Conservation (phyloP, 2,888 invertebrate genomes). For the Macroteleia sp. region DNA sequence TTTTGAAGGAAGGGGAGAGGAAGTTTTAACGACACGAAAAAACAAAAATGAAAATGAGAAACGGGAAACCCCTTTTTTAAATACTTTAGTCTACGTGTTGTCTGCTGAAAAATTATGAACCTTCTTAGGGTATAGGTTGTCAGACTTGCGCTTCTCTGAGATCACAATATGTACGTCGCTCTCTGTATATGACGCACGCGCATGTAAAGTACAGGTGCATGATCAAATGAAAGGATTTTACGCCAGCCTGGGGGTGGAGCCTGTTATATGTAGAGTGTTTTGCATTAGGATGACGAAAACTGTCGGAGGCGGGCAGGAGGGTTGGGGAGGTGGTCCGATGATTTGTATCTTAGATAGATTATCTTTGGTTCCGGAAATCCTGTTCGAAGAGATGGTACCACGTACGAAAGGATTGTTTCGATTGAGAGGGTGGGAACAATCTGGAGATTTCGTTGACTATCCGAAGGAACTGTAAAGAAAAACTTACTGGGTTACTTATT, state of each 20-base stretch:
- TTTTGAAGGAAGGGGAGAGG: slow-evolving; percentile 15
- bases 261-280: slow-evolving; percentile 47
- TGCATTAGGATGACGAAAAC: slow-evolving; percentile 47
- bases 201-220: slow-evolving; percentile 58
- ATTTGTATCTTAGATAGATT: slow-evolving; percentile 16
- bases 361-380: slow-evolving; percentile 17
- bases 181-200: slow-evolving; percentile 53
- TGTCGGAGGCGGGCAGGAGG: slow-evolving; percentile 11
- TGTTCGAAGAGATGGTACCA: slow-evolving; percentile 17
- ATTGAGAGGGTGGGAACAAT: not conserved
- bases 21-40: too few species aligned
- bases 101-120: not conserved
- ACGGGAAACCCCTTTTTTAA: too few species aligned
- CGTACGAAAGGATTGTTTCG: not conserved
- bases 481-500: too few species aligned
- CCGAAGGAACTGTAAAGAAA: too few species aligned
- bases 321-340: slow-evolving; percentile 13
- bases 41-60: too few species aligned
- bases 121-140: too few species aligned
- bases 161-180: slow-evolving; percentile 17
- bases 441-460: not conserved
- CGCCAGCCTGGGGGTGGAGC: slow-evolving; percentile 62
- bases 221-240: slow-evolving; percentile 58
- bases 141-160: not conserved
- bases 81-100: not conserved